Evolutionary conservation across 2,888 invertebrate species (phyloP).

Genomic region (Calliopum simillimum): DNA sequence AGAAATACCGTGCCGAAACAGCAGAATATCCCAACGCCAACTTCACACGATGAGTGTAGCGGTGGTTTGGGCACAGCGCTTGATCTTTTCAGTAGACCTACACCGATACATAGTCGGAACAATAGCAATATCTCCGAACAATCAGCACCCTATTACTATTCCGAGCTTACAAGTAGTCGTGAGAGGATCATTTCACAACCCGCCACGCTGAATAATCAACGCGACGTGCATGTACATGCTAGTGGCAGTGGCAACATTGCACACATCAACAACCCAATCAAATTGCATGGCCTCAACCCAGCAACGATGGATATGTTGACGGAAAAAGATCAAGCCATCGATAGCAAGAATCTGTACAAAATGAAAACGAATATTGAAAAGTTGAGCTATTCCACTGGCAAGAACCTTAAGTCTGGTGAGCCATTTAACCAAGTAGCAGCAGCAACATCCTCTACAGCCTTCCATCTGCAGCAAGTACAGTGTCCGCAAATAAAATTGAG

Average conservation of each 20-base stretch:
- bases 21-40: conserved; percentile 49
- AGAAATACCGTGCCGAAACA: conserved; percentile 44
- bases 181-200: conserved; percentile 48
- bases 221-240: conserved; percentile 69
- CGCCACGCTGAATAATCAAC: conserved; percentile 75
- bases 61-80: conserved; percentile 45
- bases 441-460: conserved; percentile 26
- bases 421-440: conserved; percentile 34
- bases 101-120: conserved; percentile 73
- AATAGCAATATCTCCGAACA: conserved; percentile 74
- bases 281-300: conserved; percentile 48
- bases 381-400: conserved; percentile 60
- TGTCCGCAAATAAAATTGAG: conserved; percentile 46
- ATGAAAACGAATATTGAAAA: conserved; percentile 63
- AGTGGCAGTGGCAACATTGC: conserved; percentile 51
- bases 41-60: conserved; percentile 44
- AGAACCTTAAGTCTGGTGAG: conserved; percentile 56
- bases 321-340: conserved; percentile 71
- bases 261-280: conserved; percentile 70
- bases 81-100: conserved; percentile 50
- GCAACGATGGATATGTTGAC: conserved; percentile 73
- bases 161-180: conserved; percentile 69
- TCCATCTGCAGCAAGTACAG: conserved; percentile 45
- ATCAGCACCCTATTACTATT: conserved; percentile 87
- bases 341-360: conserved; percentile 64